phyloP scores from a whole-genome alignment of 2,113 vertebrate genomes.

The Ochotona curzoniae region DNA sequence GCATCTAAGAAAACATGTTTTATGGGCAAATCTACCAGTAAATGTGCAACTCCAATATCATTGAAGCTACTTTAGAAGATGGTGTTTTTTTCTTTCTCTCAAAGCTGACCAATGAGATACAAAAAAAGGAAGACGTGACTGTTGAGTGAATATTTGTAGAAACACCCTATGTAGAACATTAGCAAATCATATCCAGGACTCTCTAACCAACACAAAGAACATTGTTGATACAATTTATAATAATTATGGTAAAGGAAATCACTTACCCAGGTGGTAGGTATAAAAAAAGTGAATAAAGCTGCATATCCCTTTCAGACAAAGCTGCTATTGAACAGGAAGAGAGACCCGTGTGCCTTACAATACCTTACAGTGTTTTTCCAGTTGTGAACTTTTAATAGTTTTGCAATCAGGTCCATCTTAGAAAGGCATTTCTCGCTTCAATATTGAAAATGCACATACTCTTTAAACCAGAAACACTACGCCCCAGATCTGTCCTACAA shows the following conservation, averaged over 20 bases:
- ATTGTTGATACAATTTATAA: background rate
- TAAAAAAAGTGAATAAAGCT: background rate
- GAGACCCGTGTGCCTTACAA: background rate
- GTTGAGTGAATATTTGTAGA: background rate
- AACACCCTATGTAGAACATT: background rate
- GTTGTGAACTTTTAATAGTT: slow-evolving; percentile 6
- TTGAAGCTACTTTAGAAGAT: background rate
- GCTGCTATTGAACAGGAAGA: background rate
- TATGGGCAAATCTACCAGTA: background rate
- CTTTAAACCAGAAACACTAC: background rate
- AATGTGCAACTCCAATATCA: background rate
- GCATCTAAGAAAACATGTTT: background rate
- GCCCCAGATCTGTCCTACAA: background rate
- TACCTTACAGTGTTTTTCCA: background rate
- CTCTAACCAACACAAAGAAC: background rate
- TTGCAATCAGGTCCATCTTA: background rate
- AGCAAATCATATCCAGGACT: background rate
- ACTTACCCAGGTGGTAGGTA: background rate
- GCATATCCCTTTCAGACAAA: background rate
- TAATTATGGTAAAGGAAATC: background rate
- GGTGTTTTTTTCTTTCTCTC: background rate
- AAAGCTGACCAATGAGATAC: background rate
- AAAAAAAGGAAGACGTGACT: background rate
- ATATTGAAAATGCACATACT: background rate
- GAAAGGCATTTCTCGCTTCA: background rate